Evolutionary conservation across 2,113 vertebrate species (phyloP).

Genomic region (Dermatemys mawii): DNA sequence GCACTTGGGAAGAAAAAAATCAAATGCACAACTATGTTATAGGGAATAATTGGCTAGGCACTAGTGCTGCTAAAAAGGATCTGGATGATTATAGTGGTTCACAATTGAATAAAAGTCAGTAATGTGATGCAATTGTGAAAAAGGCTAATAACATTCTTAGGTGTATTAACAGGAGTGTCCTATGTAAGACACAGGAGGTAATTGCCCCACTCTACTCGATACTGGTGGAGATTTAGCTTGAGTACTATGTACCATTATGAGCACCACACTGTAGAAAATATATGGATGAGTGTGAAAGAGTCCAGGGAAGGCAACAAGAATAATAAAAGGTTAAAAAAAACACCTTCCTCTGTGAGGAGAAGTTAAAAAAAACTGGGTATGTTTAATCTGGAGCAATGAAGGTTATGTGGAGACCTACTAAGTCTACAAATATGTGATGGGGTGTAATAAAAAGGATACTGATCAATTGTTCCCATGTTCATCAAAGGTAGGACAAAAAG

Average conservation of each 20-base stretch:
- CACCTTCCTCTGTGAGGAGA: not conserved
- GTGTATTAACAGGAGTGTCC: no score
- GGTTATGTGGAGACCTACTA: not conserved
- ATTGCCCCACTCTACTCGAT: not conserved
- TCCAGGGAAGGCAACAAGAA: not conserved
- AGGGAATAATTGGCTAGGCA: not conserved
- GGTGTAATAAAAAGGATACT: not conserved
- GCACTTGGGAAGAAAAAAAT: not conserved
- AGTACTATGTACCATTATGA: not conserved
- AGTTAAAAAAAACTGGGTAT: not conserved
- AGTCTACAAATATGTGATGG: not conserved
- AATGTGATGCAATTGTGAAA: not conserved
- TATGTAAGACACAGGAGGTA: not conserved
- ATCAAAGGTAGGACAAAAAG: not conserved
- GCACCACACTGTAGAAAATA: not conserved
- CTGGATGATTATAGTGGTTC: no score
- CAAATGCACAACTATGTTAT: not conserved
- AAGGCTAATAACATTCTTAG: not conserved
- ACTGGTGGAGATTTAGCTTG: not conserved
- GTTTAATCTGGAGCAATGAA: not conserved
- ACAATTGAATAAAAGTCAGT: not conserved
- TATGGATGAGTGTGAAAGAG: not conserved
- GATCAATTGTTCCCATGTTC: not conserved
- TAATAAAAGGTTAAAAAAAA: not conserved
- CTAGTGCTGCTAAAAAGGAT: no score